Conservation (phyloP, 2,113 vertebrate genomes). For the Ceyx melanurus region DNA sequence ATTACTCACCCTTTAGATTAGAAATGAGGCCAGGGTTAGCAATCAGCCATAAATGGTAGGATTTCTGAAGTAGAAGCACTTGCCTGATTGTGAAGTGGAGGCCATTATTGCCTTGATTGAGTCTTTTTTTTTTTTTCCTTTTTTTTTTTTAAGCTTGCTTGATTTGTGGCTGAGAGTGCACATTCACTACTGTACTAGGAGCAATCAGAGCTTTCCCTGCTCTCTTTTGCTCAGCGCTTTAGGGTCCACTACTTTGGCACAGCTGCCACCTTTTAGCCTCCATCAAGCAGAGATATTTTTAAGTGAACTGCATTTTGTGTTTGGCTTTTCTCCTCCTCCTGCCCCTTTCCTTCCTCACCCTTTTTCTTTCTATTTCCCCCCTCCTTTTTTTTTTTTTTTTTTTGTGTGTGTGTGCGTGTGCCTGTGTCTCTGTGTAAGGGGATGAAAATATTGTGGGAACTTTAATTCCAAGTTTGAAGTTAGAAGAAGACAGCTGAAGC, state of each 20-base stretch:
- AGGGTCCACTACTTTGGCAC: slow-evolving; percentile 81
- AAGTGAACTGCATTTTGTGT: slow-evolving; percentile 37
- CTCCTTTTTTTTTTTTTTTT: not conserved
- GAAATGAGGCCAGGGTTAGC: slow-evolving; percentile 89
- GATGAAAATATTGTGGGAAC: slow-evolving; percentile 19
- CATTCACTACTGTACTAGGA: slow-evolving; percentile 80
- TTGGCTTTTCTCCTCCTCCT: not conserved
- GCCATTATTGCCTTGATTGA: slow-evolving; percentile 97
- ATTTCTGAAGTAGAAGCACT: slow-evolving; percentile 91
- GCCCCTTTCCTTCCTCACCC: not conserved
- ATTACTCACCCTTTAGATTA: slow-evolving; percentile 88
- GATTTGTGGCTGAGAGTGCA: slow-evolving; percentile 87
- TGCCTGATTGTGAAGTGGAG: slow-evolving; percentile 98
- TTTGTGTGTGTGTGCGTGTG: too few relatives aligned
- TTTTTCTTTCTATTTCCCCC: not conserved
- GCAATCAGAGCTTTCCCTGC: slow-evolving; percentile 89
- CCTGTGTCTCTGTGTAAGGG: too few relatives aligned
- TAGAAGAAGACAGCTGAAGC: not conserved
- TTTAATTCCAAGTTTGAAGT: slow-evolving; percentile 15
- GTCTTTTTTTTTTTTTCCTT: slow-evolving; percentile 76
- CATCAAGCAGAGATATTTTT: slow-evolving; percentile 68
- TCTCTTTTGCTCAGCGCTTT: slow-evolving; percentile 87
- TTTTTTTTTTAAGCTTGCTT: slow-evolving; percentile 77
- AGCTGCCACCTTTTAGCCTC: slow-evolving; percentile 83
- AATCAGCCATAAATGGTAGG: slow-evolving; percentile 96